Conservation (phyloP, 2,888 invertebrate species). For the Agapostemon virescens region DNA sequence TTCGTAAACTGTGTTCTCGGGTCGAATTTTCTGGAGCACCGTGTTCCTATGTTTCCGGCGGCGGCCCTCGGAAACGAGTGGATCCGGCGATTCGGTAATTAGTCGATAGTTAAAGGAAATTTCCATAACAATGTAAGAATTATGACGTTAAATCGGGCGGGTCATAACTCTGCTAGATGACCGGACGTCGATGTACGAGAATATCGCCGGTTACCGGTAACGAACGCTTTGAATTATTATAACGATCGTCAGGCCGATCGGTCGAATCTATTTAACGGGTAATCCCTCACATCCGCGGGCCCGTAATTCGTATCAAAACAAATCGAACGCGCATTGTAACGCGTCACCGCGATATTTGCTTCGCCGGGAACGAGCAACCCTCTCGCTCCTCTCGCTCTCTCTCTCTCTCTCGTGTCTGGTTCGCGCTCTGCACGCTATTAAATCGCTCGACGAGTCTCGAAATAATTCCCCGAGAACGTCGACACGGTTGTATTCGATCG, state of each 20-base stretch:
- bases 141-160: slow-evolving; percentile 42
- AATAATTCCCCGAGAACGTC: slow-evolving; percentile 22
- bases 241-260: slow-evolving; percentile 27
- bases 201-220: slow-evolving; percentile 15
- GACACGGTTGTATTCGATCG: slow-evolving; percentile 26
- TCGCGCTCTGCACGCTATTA: slow-evolving; percentile 4
- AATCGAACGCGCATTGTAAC: slow-evolving; percentile 29
- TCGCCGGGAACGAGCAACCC: not conserved
- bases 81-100: slow-evolving; percentile 40
- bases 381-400: not conserved
- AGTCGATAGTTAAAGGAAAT: slow-evolving; percentile 43
- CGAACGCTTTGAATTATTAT: slow-evolving; percentile 47
- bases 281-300: slow-evolving; percentile 39
- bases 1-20: not conserved
- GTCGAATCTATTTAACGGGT: slow-evolving; percentile 50
- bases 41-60: not conserved
- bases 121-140: slow-evolving; percentile 53
- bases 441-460: slow-evolving; percentile 16
- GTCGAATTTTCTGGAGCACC: not conserved
- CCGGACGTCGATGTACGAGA: slow-evolving; percentile 9
- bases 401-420: not conserved
- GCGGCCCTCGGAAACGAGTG: slow-evolving; percentile 22
- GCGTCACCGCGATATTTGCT: slow-evolving; percentile 22
- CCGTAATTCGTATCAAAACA: slow-evolving; percentile 31
- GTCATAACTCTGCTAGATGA: slow-evolving; percentile 35